Base-by-base conservation (phyloP, 2,113 vertebrate species). In the Pantherophis guttatus region DNA sequence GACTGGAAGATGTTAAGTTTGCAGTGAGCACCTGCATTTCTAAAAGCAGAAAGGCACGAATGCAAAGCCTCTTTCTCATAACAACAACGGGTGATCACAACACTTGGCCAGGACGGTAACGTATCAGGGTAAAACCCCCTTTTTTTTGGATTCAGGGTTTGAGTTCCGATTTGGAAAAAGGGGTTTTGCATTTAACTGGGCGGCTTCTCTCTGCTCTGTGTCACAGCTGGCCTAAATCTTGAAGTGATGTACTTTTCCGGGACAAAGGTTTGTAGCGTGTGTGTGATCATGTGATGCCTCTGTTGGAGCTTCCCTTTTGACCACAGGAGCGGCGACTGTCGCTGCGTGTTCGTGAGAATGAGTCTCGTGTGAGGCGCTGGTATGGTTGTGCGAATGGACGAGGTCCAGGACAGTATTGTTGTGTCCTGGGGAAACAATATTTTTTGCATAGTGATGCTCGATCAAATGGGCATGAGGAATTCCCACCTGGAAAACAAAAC, bases 221-320 rank as follows among this genome's bases (percentile, higher is more conserved):
- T 3, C 17, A 1, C n/a, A 17, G 87, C 10, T 39, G 7, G 52
- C 55, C 7, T 29, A 50, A 57, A 98, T 65, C 53, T 96, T 94
- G 81, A 97, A 98, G 95, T 98, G 0, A 87, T 92, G 97, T 92
- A 97, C 23, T 94, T 29, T 98, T 9, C 98, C 98, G 0, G 98
- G 98, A 93, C 98, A 98, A 0, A 11, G 3, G 3, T 39, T 19
- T n/a, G 2, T 2, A 8, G n/a, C 13, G 0, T 17, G n/a, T 19
- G 15, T 17, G 13, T 39, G n/a, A 8, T 92, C 5, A 0, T 33
- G 1, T 11, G 24, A 0, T 94, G 90, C 93, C 44, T 94, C 33
- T 26, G 94, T 50, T 58, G 17, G 5, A 8, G 2, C 81, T 0
- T 96, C 94, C 91, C 94, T 94, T 23, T 92, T 95, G 86, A 81